Conservation (phyloP, 2,113 vertebrate genomes). For the Pedionomus torquatus region DNA sequence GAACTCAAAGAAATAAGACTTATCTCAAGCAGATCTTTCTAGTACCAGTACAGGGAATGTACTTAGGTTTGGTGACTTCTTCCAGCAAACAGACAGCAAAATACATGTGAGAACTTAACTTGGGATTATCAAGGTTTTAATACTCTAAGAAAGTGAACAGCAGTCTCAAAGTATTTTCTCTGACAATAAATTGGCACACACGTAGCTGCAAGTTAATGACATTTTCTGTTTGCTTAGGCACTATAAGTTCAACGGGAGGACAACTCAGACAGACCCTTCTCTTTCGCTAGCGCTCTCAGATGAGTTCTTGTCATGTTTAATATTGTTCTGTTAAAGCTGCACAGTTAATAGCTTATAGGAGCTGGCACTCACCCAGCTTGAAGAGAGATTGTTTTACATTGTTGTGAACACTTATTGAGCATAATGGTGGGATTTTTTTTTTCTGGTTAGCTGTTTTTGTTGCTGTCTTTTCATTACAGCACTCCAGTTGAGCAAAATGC, state of each 20-base stretch:
- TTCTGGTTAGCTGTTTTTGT: not conserved
- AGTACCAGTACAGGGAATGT: not conserved
- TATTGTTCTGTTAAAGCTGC: constrained; percentile 20
- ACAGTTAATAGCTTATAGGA: constrained; percentile 20
- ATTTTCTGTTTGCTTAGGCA: constrained; percentile 59
- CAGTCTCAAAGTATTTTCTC: not conserved
- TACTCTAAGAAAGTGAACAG: not conserved
- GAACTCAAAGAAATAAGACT: not conserved
- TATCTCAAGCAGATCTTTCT: not conserved
- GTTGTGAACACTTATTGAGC: not conserved
- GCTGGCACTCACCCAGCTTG: not conserved
- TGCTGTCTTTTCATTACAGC: not conserved
- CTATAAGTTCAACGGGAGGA: constrained; percentile 61
- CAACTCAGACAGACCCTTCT: not conserved
- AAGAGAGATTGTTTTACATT: constrained; percentile 10
- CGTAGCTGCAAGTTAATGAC: not conserved
- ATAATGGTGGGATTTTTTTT: not conserved
- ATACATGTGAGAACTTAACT: not conserved
- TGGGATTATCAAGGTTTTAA: not conserved
- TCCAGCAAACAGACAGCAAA: not conserved
- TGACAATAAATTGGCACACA: not conserved
- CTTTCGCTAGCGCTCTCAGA: not conserved
- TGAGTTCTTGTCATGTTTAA: constrained; percentile 56
- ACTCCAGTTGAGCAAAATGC: not conserved
- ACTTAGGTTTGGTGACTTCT: not conserved